Evolutionary conservation across 2,113 vertebrate genomes (phyloP).

Genomic region (Empidonax traillii): DNA sequence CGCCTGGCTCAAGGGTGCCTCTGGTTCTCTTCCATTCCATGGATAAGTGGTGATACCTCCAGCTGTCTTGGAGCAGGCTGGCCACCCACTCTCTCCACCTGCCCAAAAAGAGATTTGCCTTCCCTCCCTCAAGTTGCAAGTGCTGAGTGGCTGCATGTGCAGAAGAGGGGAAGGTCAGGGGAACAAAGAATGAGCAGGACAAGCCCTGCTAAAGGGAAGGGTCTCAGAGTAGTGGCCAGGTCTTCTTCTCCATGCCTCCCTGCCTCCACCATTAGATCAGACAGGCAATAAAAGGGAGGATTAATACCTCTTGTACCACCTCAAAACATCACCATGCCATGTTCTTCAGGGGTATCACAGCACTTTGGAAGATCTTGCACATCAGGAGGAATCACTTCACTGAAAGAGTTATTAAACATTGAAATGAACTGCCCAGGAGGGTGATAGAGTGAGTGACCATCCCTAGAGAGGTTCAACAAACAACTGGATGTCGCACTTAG

Average conservation of each 20-base stretch:
- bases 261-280: background rate
- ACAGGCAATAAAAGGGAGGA: background rate
- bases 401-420: background rate
- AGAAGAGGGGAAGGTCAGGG: background rate
- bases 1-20: background rate
- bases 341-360: background rate
- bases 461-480: background rate
- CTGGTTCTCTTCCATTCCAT: background rate
- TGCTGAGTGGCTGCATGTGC: background rate
- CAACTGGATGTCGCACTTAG: accelerated
- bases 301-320: background rate
- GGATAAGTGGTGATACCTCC: background rate
- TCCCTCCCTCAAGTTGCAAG: background rate
- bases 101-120: background rate
- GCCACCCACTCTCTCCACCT: background rate
- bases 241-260: background rate
- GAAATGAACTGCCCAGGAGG: background rate
- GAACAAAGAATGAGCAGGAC: background rate
- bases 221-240: background rate
- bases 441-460: background rate
- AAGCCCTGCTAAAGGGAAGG: background rate
- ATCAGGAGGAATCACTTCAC: background rate
- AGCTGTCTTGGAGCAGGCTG: background rate
- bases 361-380: background rate
- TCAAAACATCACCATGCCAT: background rate